Conservation (phyloP, 1,140 invertebrate species). For the Caenorhabditis remanei region DNA sequence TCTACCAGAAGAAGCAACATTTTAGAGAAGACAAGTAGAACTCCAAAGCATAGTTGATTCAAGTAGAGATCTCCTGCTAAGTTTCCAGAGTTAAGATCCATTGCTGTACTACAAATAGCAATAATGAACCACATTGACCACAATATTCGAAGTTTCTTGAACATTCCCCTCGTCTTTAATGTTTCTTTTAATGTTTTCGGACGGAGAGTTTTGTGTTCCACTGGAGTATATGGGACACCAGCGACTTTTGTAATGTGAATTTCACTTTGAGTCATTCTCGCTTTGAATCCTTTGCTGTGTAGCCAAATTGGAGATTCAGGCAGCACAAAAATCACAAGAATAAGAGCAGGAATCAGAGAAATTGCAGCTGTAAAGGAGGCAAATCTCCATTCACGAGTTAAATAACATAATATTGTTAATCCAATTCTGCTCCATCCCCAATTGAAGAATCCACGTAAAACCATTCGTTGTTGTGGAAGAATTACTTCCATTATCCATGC, state of each 20-base stretch:
- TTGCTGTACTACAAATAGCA: constrained; percentile 75
- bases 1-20: constrained; percentile 66
- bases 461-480: constrained; percentile 73
- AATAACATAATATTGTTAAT: constrained; percentile 70
- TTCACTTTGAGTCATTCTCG: constrained; percentile 74
- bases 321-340: constrained; percentile 75
- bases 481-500: constrained; percentile 74
- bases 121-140: constrained; percentile 73
- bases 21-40: constrained; percentile 76
- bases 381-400: constrained; percentile 72
- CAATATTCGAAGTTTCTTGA: constrained; percentile 60
- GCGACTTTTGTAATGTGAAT: constrained; percentile 73
- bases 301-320: constrained; percentile 77
- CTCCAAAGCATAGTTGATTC: constrained; percentile 74
- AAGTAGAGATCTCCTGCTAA: constrained; percentile 73
- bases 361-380: constrained; percentile 73
- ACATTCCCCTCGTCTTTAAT: constrained; percentile 54
- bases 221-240: constrained; percentile 69
- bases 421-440: constrained; percentile 72
- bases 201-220: constrained; percentile 58
- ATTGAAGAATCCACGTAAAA: constrained; percentile 76
- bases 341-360: constrained; percentile 69
- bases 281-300: constrained; percentile 69
- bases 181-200: constrained; percentile 16
- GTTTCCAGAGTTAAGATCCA: constrained; percentile 73